A percentile compares a stretch with the other conserved stretches of the same genome.
Conservation (phyloP, 2,113 vertebrate genomes). For the Mola mola region DNA sequence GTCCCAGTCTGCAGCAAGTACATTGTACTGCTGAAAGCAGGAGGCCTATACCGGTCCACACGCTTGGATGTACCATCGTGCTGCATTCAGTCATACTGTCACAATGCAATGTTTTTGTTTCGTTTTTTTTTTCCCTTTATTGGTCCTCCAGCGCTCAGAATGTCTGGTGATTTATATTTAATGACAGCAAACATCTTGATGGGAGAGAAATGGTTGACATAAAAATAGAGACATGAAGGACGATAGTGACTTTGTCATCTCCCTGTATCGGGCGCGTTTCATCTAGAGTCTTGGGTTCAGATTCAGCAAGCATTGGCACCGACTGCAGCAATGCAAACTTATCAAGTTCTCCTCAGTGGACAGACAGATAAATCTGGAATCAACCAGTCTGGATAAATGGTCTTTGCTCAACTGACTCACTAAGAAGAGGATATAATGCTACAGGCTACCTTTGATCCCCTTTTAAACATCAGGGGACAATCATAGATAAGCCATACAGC, state of each 20-base stretch:
- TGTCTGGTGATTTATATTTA: constrained; percentile 26
- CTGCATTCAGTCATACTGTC: constrained; percentile 38
- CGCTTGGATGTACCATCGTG: constrained; percentile 29
- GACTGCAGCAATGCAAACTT: constrained; percentile 11
- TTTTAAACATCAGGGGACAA: constrained; percentile 41
- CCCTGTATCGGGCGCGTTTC: too few species aligned
- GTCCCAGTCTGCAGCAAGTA: constrained; percentile 27
- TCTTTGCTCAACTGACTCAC: constrained; percentile 26
- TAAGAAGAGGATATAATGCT: constrained; percentile 57
- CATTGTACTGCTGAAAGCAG: constrained; percentile 2
- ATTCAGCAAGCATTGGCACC: background rate
- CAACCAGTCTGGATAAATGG: constrained; percentile 18
- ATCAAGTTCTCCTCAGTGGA: constrained; percentile 5
- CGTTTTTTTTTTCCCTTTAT: constrained; percentile 12
- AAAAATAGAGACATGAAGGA: constrained; percentile 34
- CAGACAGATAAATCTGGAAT: constrained; percentile 39
- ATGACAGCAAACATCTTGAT: constrained; percentile 35
- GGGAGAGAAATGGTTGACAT: constrained; percentile 30
- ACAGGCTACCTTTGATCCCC: constrained; percentile 66
- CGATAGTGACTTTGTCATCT: constrained; percentile 24
- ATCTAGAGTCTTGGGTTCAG: background rate
- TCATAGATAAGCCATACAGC: constrained; percentile 47
- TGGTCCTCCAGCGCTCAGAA: constrained; percentile 18
- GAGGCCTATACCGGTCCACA: constrained; percentile 2
- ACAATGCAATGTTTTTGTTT: constrained; percentile 27